Percentiles rank a stretch among this genome's conserved stretches.
Evolutionary conservation across 2,113 vertebrate genomes (phyloP).

Genomic region (Poeciliopsis prolifica): DNA sequence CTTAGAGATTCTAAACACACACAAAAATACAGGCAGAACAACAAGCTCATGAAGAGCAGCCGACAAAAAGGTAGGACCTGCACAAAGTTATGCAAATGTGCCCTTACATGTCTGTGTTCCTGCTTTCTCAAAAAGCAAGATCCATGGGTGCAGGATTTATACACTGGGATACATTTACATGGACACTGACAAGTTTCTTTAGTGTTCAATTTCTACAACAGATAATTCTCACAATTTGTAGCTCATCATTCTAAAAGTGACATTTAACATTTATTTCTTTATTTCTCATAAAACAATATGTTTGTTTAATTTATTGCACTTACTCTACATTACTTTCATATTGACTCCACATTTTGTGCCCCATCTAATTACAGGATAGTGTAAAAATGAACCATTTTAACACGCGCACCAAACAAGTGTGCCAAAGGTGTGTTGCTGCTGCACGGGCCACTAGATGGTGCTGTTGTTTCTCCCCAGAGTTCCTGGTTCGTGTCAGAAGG

Average conservation of each 20-base stretch:
- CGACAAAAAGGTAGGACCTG: background rate
- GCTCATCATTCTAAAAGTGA: background rate
- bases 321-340: too few species aligned
- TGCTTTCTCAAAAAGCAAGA: background rate
- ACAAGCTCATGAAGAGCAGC: background rate
- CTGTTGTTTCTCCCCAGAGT: conserved; percentile 28
- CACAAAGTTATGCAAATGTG: conserved; percentile 10
- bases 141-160: background rate
- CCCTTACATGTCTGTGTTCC: background rate
- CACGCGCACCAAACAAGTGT: too few species aligned
- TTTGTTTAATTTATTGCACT: too few species aligned
- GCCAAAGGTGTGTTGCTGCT: background rate
- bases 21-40: background rate
- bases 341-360: too few species aligned
- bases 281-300: background rate
- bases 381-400: too few species aligned
- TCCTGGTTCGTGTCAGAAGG: conserved; percentile 24
- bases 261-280: background rate
- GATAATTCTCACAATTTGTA: background rate
- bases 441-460: conserved; percentile 43
- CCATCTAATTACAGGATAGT: too few species aligned
- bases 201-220: too few species aligned
- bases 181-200: background rate
- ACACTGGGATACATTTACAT: background rate
- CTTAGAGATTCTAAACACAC: background rate